Base-by-base conservation (phyloP, 2,113 vertebrate species). In the Peromyscus maniculatus region DNA sequence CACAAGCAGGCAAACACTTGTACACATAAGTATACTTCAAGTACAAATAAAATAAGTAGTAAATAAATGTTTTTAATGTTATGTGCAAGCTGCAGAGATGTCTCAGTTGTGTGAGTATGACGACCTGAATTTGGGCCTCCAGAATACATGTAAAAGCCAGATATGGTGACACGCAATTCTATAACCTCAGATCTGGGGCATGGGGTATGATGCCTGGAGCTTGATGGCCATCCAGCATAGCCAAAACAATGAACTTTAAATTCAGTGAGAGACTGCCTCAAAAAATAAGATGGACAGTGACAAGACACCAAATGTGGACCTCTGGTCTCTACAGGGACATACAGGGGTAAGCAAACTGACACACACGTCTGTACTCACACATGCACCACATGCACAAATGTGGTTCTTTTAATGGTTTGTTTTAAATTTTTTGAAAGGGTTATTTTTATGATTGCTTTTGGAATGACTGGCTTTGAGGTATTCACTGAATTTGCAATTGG, bases 371-470 rank as follows among this genome's bases (percentile, higher is more conserved):
- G 57, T 84, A 3, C 43, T 39, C 12, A 64, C 13, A 43, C n/a
- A 43, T 31, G 39, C 15, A 86, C 24, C n/a, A 78, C 16, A 28
- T 8, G 46, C 62, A 84, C 83, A 66, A 46, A 8, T 33, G 62
- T 21, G 39, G 13, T 43, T 86, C 62, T 66, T 87, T 36, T 88
- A 12, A 52, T 52, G 36, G n/a, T 78, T 95, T 92, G 36, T 67
- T 95, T 89, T 90, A 67, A 89, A 39, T 31, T 64, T 72, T 90
- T 39, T 43, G 66, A 77, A 83, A 90, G 46, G n/a, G 46, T 87
- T 69, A 21, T 80, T 74, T 92, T 88, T 78, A 59, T 74, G 17
- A 43, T 55, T 90, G 80, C 69, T 87, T 94, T 66, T 72, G 55
- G 19, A 78, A 77, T 91, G 21, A 71, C 67, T 78, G 46, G 24